Evolutionary conservation across 1,140 invertebrate genomes (phyloP).

Genomic region (Pseudomyrmex concolor): DNA sequence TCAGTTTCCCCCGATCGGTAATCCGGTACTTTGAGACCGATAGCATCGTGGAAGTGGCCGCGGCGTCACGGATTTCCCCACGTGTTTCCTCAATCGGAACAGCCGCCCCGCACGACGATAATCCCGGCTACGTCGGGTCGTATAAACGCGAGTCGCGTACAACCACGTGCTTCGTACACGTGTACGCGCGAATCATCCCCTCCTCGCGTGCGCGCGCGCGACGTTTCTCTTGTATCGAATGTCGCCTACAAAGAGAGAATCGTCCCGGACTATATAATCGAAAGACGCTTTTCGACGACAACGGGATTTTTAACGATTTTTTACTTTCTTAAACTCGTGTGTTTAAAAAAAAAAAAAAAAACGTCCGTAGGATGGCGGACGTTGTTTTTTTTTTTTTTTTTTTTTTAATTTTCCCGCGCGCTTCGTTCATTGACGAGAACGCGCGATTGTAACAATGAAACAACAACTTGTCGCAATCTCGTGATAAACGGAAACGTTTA

Average conservation of each 20-base stretch:
- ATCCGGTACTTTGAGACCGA: conserved; percentile 52
- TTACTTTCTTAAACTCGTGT: too few relatives aligned
- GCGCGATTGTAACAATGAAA: too few relatives aligned
- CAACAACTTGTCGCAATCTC: too few relatives aligned
- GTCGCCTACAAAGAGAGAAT: conserved; percentile 50
- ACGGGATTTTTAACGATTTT: too few relatives aligned
- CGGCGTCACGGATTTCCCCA: conserved; percentile 22
- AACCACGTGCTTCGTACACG: conserved; percentile 46
- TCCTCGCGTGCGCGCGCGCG: not conserved
- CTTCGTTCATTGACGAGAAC: too few relatives aligned
- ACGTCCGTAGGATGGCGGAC: too few relatives aligned
- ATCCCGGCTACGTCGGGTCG: conserved; percentile 23
- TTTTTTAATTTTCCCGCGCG: too few relatives aligned
- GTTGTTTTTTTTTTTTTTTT: too few relatives aligned
- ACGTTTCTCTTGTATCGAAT: conserved; percentile 13
- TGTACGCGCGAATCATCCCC: not conserved
- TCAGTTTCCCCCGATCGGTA: conserved; percentile 65
- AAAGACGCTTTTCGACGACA: too few relatives aligned
- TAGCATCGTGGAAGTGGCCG: conserved; percentile 37
- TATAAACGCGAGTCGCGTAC: not conserved
- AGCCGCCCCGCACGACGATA: conserved; percentile 41
- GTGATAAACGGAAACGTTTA: too few relatives aligned
- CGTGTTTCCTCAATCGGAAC: conserved; percentile 55
- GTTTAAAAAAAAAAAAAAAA: too few relatives aligned
- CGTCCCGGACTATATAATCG: conserved; percentile 2